These are phyloP conservation scores for Petrocephalus sullivani DNA, from an alignment of 2,797 vertebrate genomes.

Conservation along the genomic window DNA sequence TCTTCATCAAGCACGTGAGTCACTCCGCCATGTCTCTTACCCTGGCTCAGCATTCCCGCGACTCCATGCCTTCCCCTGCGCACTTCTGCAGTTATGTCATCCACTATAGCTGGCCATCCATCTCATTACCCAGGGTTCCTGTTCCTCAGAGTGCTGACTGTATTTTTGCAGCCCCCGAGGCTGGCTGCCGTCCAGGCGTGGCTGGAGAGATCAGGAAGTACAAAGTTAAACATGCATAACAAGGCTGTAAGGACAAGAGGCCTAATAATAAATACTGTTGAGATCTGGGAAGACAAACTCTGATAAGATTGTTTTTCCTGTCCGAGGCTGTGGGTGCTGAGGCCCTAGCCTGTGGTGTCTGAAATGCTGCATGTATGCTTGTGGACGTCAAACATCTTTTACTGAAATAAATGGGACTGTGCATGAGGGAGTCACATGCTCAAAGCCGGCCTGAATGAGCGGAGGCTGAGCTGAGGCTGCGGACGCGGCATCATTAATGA, in stretches of 20 bases:
- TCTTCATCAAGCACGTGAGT: conserved; percentile 95
- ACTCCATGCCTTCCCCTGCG: background rate
- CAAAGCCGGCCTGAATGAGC: background rate
- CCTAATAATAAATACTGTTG: conserved; percentile 2
- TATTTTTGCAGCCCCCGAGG: background rate
- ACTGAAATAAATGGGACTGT: conserved; percentile 1
- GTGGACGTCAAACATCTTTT: conserved; percentile 2
- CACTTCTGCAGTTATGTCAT: background rate
- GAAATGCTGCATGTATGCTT: background rate
- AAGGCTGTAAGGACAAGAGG: conserved; percentile 1
- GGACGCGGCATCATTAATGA: background rate
- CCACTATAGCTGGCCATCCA: background rate
- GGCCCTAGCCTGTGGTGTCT: background rate
- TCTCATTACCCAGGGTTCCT: background rate
- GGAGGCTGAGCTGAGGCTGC: background rate
- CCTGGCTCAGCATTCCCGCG: background rate
- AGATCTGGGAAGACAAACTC: background rate
- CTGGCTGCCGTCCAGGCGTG: conserved; percentile 12
- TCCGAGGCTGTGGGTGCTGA: background rate
- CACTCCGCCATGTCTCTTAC: background rate
- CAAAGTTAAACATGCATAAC: conserved; percentile 10
- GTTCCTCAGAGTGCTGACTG: background rate
- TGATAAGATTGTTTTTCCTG: background rate
- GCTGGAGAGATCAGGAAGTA: conserved; percentile 2
- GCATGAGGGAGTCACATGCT: background rate